phyloP scores from a whole-genome alignment of 2,797 vertebrate species.

The Aldrovandia affinis region DNA sequence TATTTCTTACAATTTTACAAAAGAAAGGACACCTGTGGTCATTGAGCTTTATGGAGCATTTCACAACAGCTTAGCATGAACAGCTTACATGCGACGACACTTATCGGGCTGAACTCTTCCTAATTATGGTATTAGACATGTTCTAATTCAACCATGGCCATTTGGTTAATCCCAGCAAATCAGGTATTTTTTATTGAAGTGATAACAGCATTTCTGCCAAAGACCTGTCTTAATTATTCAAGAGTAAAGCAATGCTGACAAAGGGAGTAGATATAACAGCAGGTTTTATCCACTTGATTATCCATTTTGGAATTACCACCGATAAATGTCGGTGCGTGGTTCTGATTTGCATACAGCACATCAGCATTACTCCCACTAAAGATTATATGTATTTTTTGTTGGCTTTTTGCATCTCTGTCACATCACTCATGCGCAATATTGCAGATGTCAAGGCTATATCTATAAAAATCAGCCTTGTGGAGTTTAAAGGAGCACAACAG shows the following conservation, averaged over 20 bases:
- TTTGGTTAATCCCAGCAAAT: not conserved
- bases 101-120: not conserved
- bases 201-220: conserved; percentile 5
- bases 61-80: not conserved
- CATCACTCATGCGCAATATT: not conserved
- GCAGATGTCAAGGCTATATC: not conserved
- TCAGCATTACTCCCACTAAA: not conserved
- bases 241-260: not conserved
- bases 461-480: not conserved
- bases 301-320: not conserved
- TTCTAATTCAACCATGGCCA: not conserved
- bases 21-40: not conserved
- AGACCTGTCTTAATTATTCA: not conserved
- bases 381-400: not conserved
- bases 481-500: not conserved
- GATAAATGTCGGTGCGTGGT: not conserved
- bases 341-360: not conserved
- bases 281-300: not conserved
- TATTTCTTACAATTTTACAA: not conserved
- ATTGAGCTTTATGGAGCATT: not conserved
- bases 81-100: not conserved
- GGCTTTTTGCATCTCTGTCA: conserved; percentile 2
- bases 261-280: not conserved
- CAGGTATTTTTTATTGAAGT: not conserved
- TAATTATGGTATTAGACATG: not conserved